Base-by-base conservation (phyloP, 2,888 invertebrate species). In the Toxonevra muliebris region DNA sequence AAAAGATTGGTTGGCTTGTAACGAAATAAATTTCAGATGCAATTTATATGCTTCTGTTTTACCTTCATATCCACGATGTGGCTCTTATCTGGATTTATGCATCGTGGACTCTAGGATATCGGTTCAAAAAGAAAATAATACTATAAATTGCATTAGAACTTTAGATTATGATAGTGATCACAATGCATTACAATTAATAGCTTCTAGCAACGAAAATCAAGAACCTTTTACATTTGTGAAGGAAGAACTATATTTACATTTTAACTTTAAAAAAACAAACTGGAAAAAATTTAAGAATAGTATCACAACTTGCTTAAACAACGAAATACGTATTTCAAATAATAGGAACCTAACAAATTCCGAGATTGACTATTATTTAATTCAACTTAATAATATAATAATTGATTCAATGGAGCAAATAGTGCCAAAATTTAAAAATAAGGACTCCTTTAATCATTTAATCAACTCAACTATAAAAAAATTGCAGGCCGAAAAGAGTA, bases 281-380 rank as follows among this genome's bases (percentile, higher is more conserved):
- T 55, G 55, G 55, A 55, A 55, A 30, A 55, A 55, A 30, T 55
- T 55, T 15, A 55, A 55, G 40, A 55, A n/a, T 40, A 12, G 30
- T 13, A 7, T 55, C 13, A 55, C 20, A 40, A 40, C 40, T 7
- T 30, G 40, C 30, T 15, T 55, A 7, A 5, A 19, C 12, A 55
- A 30, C 13, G 11, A 9, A 40, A 55, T 13, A 1, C 53, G 53
- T 1, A 17, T 12, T 19, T 20, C 53, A 17, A 20, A 53, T 1
- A 53, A 17, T 53, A 53, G 17, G 15, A 53, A 53, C 8, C 53
- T 53, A 15, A 53, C 17, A n/a, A 53, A 53, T 17, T n/a, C 11
- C 20, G 53, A 53, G 19, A 53, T 53, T 20, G 53, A 53, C 53
- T 20, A 53, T 7, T 12, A 53, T 20, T 17, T 53, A 15, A 20